Base-by-base conservation (phyloP, 92 coral and sea anemone genomes). In the Palythoa grandiflora region DNA sequence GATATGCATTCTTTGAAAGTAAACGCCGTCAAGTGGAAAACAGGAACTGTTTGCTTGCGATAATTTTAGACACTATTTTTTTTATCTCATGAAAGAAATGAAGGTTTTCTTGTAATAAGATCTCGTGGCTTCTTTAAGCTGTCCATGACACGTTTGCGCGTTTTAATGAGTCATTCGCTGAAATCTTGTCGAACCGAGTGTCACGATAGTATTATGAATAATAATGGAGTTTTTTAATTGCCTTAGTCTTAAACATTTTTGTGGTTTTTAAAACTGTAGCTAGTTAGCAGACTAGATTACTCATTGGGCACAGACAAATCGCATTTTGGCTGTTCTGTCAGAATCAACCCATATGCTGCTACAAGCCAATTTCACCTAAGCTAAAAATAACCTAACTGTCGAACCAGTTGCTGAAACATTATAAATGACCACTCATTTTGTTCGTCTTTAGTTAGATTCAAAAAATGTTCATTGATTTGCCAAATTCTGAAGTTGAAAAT, bases 11-110 rank as follows among this genome's bases (percentile, higher is more conserved):
- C 38, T 73, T 38, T 54, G 8, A n/a, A 54, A 14, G 1, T 37
- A 9, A 57, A 54, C 12, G 71, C 83, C 5, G 17, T 20, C 71
- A 78, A 78, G 68, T 68, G 83, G 83, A 78, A 78, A 35, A 57
- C 57, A 38, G 13, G 19, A 38, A 36, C 3, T 55, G 14, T 8
- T 57, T 60, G 12, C 47, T 38, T 2, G 13, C 28, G 39, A 20
- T 36, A 20, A 1, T 15, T 38, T 51, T 40, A 37, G 50, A 48
- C 7, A 55, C 44, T 50, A 28, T 73, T 3, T 14, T 73, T 73
- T 38, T 73, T 73, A 44, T 40, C 19, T 11, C 53, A 28, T 73
- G 54, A 73, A 39, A 37, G 35, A 20, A 15, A 6, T 9, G 16
- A 35, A 10, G 52, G 78, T 10, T 73, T 73, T 53, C 47, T 71